Base-by-base conservation (phyloP, 2,113 vertebrate genomes). In the Hyla sarda region DNA sequence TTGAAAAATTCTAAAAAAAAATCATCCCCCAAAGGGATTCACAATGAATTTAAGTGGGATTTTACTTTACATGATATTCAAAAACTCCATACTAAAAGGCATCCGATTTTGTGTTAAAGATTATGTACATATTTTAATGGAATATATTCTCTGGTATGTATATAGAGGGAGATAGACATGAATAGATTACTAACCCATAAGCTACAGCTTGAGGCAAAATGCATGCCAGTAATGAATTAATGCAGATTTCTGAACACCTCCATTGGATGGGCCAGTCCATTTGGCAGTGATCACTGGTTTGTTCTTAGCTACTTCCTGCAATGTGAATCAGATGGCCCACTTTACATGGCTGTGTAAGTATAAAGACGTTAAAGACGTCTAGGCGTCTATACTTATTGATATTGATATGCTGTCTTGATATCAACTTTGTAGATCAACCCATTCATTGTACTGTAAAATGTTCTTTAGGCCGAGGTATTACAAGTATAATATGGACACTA, bases 51-150 rank as follows among this genome's bases (percentile, higher is more conserved):
- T 60, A 60, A 85, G 8, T 47, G 72, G 37, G 52, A 16, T 75
- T 84, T 84, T 76, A 50, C 41, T 17, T 85, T 48, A 65, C 56
- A 85, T 62, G n/a, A 50, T 69, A 85, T 77, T 77, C 41, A 76
- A 65, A 76, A 85, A 50, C 41, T 32, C 12, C 25, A 32, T 77
- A 30, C 73, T 85, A 67, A 85, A 77, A 78, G n/a, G 41, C 7
- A 25, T 41, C n/a, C 17, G 17, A 28, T 50, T 45, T n/a, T 67
- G 37, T 85, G 28, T 77, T 77, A 77, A 48, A 78, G 74, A 85
- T 13, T 85, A 85, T 85, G 83, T 85, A 77, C 83, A 85, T 78
- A 85, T 78, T 77, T 85, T 77, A 85, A 85, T 25, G 47, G 32
- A 73, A 54, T 83, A 83, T 21, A 74, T 56, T 41, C 17, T 21